A percentile compares a stretch with the other conserved stretches of the same genome.
phyloP scores from a whole-genome alignment of 2,888 invertebrate species.

The Lasioglossum leucozonium region DNA sequence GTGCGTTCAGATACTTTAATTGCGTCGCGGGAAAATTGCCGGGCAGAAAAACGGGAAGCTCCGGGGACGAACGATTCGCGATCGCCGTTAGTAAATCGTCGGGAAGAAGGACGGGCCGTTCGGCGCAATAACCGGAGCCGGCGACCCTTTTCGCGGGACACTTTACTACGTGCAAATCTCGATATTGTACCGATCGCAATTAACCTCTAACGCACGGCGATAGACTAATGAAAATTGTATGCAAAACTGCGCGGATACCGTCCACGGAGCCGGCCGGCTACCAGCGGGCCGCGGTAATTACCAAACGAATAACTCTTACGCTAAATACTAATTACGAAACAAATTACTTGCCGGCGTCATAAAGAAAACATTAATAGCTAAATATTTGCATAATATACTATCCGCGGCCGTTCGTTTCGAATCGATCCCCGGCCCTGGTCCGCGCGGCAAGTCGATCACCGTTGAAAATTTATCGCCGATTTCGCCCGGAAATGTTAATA shows the following conservation, averaged over 20 bases:
- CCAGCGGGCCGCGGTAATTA: constrained; percentile 42
- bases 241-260: constrained; percentile 53
- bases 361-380: constrained; percentile 64
- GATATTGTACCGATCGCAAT: constrained; percentile 52
- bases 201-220: constrained; percentile 58
- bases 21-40: too few species aligned
- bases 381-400: constrained; percentile 65
- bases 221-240: constrained; percentile 61
- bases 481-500: constrained; percentile 60
- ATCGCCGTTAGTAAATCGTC: not conserved
- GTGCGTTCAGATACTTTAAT: too few species aligned
- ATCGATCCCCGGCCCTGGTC: constrained; percentile 34
- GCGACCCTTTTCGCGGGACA: constrained; percentile 4
- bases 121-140: not conserved
- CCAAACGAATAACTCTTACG: constrained; percentile 62
- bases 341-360: constrained; percentile 59
- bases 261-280: constrained; percentile 26
- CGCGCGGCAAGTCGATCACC: constrained; percentile 37
- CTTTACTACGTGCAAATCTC: constrained; percentile 58
- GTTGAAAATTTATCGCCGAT: constrained; percentile 47
- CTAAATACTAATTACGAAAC: constrained; percentile 61
- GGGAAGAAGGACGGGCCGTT: not conserved
- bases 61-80: not conserved
- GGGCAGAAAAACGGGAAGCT: too few species aligned
- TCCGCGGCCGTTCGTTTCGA: constrained; percentile 22